A percentile compares a stretch with the other conserved stretches of the same genome.
phyloP scores from a whole-genome alignment of 2,888 invertebrate species.

The Nyleta sp. region DNA sequence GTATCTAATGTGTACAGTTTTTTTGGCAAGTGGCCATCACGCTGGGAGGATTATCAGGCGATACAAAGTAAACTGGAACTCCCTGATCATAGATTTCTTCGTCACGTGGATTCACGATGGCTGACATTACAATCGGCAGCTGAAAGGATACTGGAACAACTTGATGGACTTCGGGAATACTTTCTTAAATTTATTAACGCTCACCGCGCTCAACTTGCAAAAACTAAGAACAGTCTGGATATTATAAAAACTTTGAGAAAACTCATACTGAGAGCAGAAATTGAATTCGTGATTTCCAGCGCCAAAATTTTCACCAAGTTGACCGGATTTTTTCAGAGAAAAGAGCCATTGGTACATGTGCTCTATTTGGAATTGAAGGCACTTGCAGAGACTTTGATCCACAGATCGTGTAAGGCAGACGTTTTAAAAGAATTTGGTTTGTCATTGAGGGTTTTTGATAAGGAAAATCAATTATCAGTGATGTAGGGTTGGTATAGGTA shows the following conservation, averaged over 20 bases:
- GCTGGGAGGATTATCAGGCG: conserved; percentile 33
- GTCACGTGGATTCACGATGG: conserved; percentile 46
- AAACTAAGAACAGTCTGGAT: conserved; percentile 8
- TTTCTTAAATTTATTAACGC: conserved; percentile 13
- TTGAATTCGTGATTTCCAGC: conserved; percentile 28
- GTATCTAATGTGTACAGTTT: conserved; percentile 21
- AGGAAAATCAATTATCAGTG: conserved; percentile 8
- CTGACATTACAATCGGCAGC: conserved; percentile 27
- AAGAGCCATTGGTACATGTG: conserved; percentile 55
- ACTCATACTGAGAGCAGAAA: conserved; percentile 12
- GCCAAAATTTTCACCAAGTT: conserved; percentile 22
- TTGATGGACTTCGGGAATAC: conserved; percentile 6
- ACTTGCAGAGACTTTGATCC: conserved; percentile 16
- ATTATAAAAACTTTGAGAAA: conserved; percentile 4
- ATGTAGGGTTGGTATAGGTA: too few species aligned
- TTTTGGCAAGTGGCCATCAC: conserved; percentile 18
- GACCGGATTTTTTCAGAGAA: conserved; percentile 40
- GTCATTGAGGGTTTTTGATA: conserved; percentile 1
- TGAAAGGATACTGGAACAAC: conserved; percentile 33
- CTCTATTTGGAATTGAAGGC: conserved; percentile 33
- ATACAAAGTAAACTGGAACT: conserved; percentile 41
- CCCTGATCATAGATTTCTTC: conserved; percentile 38
- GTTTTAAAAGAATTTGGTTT: conserved; percentile 5
- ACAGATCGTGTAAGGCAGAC: conserved; percentile 5
- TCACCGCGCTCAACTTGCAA: neutral